Evolutionary conservation across 2,113 vertebrate species (phyloP).

Genomic region (Cheilinus undulatus): DNA sequence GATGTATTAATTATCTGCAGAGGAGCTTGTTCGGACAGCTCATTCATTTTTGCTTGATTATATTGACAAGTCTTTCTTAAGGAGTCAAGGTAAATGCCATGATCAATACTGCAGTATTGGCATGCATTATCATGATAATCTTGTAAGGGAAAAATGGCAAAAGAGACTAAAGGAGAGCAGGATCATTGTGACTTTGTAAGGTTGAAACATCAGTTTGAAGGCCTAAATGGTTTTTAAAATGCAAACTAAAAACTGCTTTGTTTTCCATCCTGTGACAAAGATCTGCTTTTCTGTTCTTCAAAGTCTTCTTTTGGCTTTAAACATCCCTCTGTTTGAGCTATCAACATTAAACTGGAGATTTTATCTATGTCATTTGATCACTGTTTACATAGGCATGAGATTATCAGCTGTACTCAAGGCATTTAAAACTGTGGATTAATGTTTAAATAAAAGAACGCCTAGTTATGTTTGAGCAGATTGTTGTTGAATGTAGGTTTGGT

Average conservation of each 20-base stretch:
- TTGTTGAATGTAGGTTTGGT: too few relatives aligned
- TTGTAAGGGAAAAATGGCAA: conserved; percentile 53
- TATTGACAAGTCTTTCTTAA: conserved; percentile 79
- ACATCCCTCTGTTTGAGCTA: neutral
- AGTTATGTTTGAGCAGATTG: too few relatives aligned
- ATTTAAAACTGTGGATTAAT: too few relatives aligned
- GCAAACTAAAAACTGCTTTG: neutral
- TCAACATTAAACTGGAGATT: neutral
- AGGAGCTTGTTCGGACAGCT: conserved; percentile 68
- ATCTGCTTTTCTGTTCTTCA: too few relatives aligned
- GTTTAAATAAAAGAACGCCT: too few relatives aligned
- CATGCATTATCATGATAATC: conserved; percentile 72
- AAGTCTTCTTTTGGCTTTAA: neutral
- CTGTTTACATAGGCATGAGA: conserved; percentile 49
- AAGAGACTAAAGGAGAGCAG: conserved; percentile 6
- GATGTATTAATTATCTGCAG: conserved; percentile 74
- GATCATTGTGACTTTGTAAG: conserved; percentile 7
- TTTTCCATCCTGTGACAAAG: neutral
- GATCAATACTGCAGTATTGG: conserved; percentile 76
- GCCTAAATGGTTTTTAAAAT: neutral
- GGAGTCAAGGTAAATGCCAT: conserved; percentile 68
- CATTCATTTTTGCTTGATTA: conserved; percentile 76
- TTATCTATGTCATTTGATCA: conserved; percentile 18
- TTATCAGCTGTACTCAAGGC: too few relatives aligned
- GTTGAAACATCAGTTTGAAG: conserved; percentile 6